phyloP scores from a whole-genome alignment of 2,797 vertebrate genomes.

The Pristis pectinata region DNA sequence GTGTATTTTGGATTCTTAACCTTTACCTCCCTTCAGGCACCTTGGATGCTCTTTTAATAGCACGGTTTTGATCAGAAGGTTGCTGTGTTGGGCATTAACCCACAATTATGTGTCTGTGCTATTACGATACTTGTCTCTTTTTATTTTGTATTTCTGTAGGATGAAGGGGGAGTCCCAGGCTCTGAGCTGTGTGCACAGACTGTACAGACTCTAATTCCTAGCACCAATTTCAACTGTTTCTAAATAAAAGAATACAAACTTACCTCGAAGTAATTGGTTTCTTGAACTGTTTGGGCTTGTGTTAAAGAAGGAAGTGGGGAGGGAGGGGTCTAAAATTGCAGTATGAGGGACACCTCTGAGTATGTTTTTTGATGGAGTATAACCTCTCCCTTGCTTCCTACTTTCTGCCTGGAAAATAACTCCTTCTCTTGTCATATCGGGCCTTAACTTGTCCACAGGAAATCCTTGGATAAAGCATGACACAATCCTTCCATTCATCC shows the following conservation, averaged over 20 bases:
- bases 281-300: background rate
- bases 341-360: background rate
- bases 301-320: background rate
- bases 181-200: slow-evolving; percentile 1
- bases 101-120: background rate
- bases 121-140: background rate
- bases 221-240: slow-evolving; percentile 31
- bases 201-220: background rate
- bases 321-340: background rate
- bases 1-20: background rate
- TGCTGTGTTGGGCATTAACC: background rate
- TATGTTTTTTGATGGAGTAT: too few relatives aligned
- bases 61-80: background rate
- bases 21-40: background rate
- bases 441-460: too few relatives aligned
- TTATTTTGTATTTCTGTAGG: background rate
- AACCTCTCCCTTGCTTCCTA: too few relatives aligned
- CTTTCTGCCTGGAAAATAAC: background rate
- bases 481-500: background rate
- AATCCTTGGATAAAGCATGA: background rate
- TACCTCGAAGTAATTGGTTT: slow-evolving; percentile 11
- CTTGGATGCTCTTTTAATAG: background rate
- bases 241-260: background rate
- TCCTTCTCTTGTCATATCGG: background rate
- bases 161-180: background rate